Evolutionary conservation across 2,888 invertebrate genomes (phyloP).

Genomic region (Ectemnius continuus): DNA sequence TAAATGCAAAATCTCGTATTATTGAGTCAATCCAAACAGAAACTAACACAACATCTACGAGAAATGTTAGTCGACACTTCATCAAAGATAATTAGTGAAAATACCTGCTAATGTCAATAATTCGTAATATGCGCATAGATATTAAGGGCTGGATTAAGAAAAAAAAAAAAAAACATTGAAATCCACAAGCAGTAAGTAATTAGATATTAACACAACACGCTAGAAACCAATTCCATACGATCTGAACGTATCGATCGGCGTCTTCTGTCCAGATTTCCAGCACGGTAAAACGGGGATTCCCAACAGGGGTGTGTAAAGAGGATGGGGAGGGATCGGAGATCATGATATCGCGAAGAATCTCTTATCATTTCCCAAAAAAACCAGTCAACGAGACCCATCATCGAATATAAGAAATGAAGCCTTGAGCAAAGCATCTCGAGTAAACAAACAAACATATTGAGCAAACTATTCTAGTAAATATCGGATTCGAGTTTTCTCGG

Average conservation of each 20-base stretch:
- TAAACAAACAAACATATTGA: not conserved
- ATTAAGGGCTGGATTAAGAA: not conserved
- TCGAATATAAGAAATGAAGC: not conserved
- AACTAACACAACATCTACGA: not conserved
- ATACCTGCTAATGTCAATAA: not conserved
- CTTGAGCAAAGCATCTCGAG: not conserved
- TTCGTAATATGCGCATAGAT: conserved; percentile 23
- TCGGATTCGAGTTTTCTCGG: conserved; percentile 45
- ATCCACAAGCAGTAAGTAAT: conserved; percentile 31
- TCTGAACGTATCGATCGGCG: conserved; percentile 48
- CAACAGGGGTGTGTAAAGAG: conserved; percentile 4
- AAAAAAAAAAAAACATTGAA: conserved; percentile 15
- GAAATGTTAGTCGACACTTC: too few species aligned
- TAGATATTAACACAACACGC: conserved; percentile 49
- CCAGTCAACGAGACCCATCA: conserved; percentile 41
- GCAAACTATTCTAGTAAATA: conserved; percentile 33
- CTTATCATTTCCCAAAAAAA: conserved; percentile 25
- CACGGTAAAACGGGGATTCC: conserved; percentile 26
- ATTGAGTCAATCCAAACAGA: too few species aligned
- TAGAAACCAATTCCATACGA: conserved; percentile 62
- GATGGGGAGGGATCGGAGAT: conserved; percentile 27
- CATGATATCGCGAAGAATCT: conserved; percentile 10
- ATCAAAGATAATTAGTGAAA: not conserved
- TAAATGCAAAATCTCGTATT: too few species aligned
- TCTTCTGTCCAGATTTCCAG: conserved; percentile 46